Percentiles rank a stretch among this genome's conserved stretches.
phyloP scores from a whole-genome alignment of 2,888 invertebrate genomes.

The Eremobia ochroleuca region DNA sequence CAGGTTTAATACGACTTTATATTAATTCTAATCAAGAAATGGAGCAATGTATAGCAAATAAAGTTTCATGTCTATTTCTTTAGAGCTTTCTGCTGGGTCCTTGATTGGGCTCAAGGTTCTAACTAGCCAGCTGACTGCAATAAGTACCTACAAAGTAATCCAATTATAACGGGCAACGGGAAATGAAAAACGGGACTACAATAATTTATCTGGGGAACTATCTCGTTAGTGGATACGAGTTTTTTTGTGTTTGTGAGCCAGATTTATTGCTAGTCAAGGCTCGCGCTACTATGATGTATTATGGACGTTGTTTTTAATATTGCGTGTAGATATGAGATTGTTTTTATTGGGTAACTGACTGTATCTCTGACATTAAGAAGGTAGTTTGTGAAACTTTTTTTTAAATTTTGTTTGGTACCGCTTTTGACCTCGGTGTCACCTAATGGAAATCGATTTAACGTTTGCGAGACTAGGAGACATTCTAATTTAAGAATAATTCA shows the following conservation, averaged over 20 bases:
- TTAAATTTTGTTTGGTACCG: too few species aligned
- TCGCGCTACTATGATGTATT: constrained; percentile 39
- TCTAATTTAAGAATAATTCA: neutral
- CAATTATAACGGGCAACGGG: constrained; percentile 36
- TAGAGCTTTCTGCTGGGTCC: constrained; percentile 2
- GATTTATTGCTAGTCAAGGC: constrained; percentile 54
- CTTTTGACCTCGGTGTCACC: too few species aligned
- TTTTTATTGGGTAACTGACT: too few species aligned
- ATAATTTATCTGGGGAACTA: constrained; percentile 61
- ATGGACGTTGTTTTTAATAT: constrained; percentile 10
- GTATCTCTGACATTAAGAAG: too few species aligned
- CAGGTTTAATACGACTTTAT: neutral
- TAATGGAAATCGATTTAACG: too few species aligned
- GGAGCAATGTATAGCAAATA: neutral
- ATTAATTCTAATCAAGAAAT: neutral
- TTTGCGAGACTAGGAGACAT: too few species aligned
- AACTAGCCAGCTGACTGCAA: constrained; percentile 45
- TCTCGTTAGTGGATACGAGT: constrained; percentile 53
- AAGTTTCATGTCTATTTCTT: constrained; percentile 7
- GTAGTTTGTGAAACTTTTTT: too few species aligned
- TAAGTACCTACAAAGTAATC: constrained; percentile 47
- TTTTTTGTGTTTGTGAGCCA: constrained; percentile 48
- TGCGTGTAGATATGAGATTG: too few species aligned
- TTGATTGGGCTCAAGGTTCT: constrained; percentile 25
- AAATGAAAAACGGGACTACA: constrained; percentile 51